Evolutionary conservation across 2,888 invertebrate genomes (phyloP).

Genomic region (Tubulanus polymorphus): DNA sequence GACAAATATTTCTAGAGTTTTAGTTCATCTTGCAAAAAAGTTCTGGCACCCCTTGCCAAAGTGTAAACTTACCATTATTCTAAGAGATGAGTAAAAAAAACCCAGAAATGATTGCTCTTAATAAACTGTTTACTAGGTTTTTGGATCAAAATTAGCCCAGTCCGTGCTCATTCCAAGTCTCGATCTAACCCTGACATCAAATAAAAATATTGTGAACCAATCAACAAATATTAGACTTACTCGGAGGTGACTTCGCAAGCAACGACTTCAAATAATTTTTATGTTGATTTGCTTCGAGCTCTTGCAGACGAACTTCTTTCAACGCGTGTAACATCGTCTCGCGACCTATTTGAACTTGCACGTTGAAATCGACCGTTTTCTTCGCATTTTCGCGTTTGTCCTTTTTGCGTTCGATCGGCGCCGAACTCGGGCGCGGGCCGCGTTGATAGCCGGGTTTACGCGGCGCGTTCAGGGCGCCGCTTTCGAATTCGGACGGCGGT

Average conservation of each 20-base stretch:
- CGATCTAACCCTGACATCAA: too few relatives aligned
- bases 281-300: not conserved
- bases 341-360: conserved; percentile 15
- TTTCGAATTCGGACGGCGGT: conserved; percentile 48
- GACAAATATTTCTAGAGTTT: too few relatives aligned
- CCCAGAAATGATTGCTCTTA: too few relatives aligned
- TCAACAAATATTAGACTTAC: conserved; percentile 1
- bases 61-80: too few relatives aligned
- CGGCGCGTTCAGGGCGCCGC: conserved; percentile 38
- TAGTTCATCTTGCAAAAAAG: too few relatives aligned
- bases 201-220: too few relatives aligned
- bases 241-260: not conserved
- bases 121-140: too few relatives aligned
- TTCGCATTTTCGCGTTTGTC: conserved; percentile 2
- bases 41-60: too few relatives aligned
- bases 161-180: too few relatives aligned
- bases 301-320: too few relatives aligned
- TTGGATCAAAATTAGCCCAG: too few relatives aligned
- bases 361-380: not conserved
- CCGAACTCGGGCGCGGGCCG: conserved; percentile 4
- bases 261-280: conserved; percentile 1
- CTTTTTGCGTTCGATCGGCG: conserved; percentile 5
- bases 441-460: conserved; percentile 22
- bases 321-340: conserved; percentile 20
- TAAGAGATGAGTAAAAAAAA: too few relatives aligned